These are phyloP conservation scores for Xenus cinereus DNA, from an alignment of 2,113 vertebrate genomes.

Conservation along the genomic window DNA sequence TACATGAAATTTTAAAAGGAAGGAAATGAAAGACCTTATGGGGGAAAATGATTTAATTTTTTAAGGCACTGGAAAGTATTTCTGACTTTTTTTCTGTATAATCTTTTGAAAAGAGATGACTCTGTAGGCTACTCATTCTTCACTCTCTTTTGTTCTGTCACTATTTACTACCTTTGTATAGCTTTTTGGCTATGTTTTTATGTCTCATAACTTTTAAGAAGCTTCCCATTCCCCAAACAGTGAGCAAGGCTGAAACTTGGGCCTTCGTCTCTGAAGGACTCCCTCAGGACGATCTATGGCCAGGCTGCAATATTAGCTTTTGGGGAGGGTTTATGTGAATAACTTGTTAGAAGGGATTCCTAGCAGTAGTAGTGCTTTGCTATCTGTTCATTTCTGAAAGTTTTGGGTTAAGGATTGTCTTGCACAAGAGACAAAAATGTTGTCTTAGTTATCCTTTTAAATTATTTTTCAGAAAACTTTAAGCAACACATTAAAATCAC, in stretches of 20 bases:
- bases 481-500: background rate
- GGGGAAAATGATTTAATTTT: background rate
- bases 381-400: background rate
- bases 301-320: background rate
- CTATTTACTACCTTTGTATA: background rate
- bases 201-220: background rate
- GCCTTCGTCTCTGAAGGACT: background rate
- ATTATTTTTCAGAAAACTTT: background rate
- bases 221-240: background rate
- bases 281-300: background rate
- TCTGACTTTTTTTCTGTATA: background rate
- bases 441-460: accelerated
- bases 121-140: background rate
- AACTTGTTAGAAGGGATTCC: background rate
- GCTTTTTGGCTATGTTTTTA: background rate
- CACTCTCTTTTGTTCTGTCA: background rate
- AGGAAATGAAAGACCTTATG: background rate
- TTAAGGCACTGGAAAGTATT: background rate
- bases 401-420: background rate
- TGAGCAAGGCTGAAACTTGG: background rate
- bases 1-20: background rate
- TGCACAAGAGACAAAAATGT: background rate
- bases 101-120: background rate
- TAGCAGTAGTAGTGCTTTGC: background rate
- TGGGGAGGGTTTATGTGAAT: background rate